phyloP scores from a whole-genome alignment of 2,888 invertebrate genomes.

The Lathronympha strigana region DNA sequence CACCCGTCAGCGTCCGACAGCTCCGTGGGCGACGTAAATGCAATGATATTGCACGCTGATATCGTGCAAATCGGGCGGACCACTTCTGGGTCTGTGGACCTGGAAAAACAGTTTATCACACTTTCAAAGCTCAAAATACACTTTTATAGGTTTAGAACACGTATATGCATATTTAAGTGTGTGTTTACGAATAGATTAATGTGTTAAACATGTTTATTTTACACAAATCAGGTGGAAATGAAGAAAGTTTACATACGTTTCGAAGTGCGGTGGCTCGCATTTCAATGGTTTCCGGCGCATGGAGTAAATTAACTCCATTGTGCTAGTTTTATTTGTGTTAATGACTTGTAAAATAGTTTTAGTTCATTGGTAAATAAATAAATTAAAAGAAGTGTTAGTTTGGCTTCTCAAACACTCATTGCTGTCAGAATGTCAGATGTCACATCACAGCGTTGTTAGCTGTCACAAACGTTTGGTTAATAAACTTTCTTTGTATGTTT shows the following conservation, averaged over 20 bases:
- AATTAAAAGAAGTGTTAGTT: background rate
- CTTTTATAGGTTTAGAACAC: constrained; percentile 5
- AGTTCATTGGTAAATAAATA: constrained; percentile 39
- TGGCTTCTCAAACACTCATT: constrained; percentile 5
- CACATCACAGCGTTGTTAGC: background rate
- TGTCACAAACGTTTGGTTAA: constrained; percentile 32
- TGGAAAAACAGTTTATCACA: constrained; percentile 48
- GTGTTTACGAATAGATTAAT: no score
- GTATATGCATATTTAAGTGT: background rate
- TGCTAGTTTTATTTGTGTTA: constrained; percentile 20
- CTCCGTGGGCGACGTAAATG: constrained; percentile 91
- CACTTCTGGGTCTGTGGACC: constrained; percentile 66
- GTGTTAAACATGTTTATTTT: background rate
- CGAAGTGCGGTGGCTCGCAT: constrained; percentile 78
- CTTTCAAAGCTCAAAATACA: background rate
- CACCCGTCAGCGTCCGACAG: constrained; percentile 87
- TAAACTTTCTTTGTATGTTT: background rate
- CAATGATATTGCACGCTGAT: constrained; percentile 92
- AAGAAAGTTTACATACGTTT: constrained; percentile 61
- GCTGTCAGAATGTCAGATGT: constrained; percentile 20
- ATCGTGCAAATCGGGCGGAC: constrained; percentile 88
- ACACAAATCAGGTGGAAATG: background rate
- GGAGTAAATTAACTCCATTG: constrained; percentile 82
- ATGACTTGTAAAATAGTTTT: background rate
- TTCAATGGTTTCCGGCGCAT: constrained; percentile 80